These are phyloP conservation scores for Acrossocheilus fasciatus DNA, from an alignment of 2,797 vertebrate genomes.

Conservation along the genomic window DNA sequence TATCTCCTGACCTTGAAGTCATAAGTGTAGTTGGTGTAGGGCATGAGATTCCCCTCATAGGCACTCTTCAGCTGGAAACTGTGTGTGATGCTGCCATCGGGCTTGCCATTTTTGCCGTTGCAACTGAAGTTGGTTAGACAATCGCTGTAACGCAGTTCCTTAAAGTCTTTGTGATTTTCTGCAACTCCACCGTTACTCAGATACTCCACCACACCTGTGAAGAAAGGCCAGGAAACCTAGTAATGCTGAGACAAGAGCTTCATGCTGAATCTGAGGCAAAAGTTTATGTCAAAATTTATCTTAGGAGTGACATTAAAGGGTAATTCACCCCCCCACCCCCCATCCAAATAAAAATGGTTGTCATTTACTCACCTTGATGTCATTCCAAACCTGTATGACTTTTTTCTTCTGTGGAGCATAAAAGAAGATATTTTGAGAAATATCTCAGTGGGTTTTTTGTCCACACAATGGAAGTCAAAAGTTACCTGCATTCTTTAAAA, in stretches of 20 bases:
- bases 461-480: background rate
- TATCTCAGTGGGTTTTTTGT: background rate
- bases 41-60: slow-evolving; percentile 96
- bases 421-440: background rate
- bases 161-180: slow-evolving; percentile 99
- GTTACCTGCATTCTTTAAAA: background rate
- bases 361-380: background rate
- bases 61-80: slow-evolving; percentile 97
- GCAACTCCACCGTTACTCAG: slow-evolving; percentile 94
- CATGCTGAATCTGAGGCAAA: background rate
- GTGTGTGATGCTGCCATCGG: slow-evolving; percentile 94
- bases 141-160: slow-evolving; percentile 94
- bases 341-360: background rate
- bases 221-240: background rate
- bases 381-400: background rate
- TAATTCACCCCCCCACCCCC: background rate
- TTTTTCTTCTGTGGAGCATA: background rate
- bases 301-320: background rate
- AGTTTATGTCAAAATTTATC: background rate
- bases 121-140: slow-evolving; percentile 98
- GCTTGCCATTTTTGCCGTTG: slow-evolving; percentile 89
- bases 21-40: slow-evolving; percentile 99
- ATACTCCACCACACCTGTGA: slow-evolving; percentile 94
- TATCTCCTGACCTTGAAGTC: slow-evolving; percentile 87
- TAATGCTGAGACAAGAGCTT: slow-evolving; percentile 4